Evolutionary conservation across 2,797 vertebrate species (phyloP).

Genomic region (Spinus olivaceus): DNA sequence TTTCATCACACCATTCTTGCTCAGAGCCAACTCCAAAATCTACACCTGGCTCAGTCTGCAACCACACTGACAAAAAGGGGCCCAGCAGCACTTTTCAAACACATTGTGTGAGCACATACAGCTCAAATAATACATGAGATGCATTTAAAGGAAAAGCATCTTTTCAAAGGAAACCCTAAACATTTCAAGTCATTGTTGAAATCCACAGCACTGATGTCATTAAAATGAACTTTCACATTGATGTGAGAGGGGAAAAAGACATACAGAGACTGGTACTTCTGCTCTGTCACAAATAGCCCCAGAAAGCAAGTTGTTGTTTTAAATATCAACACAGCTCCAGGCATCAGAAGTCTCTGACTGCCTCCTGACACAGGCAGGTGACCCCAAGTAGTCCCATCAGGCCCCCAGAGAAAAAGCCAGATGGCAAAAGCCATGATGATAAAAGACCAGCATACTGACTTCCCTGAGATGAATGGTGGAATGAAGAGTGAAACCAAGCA

Average conservation of each 20-base stretch:
- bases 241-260: background rate
- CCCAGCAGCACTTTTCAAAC: background rate
- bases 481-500: conserved; percentile 1
- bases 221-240: background rate
- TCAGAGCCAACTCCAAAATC: background rate
- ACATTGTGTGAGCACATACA: background rate
- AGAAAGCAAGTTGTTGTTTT: background rate
- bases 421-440: background rate
- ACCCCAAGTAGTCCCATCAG: background rate
- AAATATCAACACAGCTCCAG: background rate
- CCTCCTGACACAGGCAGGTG: background rate
- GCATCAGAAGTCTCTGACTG: background rate
- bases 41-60: background rate
- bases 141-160: background rate
- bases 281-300: background rate
- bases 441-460: background rate
- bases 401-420: background rate
- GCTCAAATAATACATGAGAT: background rate
- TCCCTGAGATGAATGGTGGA: background rate
- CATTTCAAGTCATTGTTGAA: background rate
- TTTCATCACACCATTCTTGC: background rate
- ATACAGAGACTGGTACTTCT: background rate
- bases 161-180: background rate
- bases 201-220: background rate
- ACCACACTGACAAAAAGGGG: background rate